Percentiles rank a stretch among this genome's conserved stretches.
These are phyloP conservation scores for Oncorhynchus nerka DNA, from an alignment of 2,113 vertebrate species.

Conservation along the genomic window DNA sequence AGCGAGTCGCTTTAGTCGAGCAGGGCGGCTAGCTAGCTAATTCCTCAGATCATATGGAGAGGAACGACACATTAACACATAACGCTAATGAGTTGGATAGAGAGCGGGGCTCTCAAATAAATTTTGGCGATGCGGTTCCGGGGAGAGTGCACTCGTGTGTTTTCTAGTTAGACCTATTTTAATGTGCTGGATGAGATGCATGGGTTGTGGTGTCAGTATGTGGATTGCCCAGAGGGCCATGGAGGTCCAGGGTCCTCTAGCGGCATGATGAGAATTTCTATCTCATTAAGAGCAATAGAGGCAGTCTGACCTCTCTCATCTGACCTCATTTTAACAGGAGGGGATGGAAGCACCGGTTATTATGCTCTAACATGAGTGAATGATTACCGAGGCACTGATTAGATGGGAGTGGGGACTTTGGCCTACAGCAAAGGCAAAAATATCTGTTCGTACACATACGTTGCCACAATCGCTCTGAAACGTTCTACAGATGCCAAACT, in stretches of 20 bases:
- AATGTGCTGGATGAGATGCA: conserved; percentile 3
- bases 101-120: background rate
- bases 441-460: background rate
- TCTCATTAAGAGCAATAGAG: conserved; percentile 9
- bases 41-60: background rate
- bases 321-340: background rate
- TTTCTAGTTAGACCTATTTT: conserved; percentile 11
- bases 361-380: background rate
- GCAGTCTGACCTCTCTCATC: background rate
- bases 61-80: background rate
- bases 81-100: background rate
- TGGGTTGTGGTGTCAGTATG: background rate
- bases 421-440: background rate
- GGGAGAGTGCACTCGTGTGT: background rate
- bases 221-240: background rate
- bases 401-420: background rate
- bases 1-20: background rate
- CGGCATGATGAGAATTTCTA: conserved; percentile 30
- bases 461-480: background rate
- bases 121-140: background rate
- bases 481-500: background rate
- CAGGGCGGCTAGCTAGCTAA: background rate
- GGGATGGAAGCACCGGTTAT: background rate
- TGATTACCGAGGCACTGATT: background rate
- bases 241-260: conserved; percentile 3